Evolutionary conservation across 1,140 invertebrate species (phyloP).

Genomic region (Bombus impatiens): DNA sequence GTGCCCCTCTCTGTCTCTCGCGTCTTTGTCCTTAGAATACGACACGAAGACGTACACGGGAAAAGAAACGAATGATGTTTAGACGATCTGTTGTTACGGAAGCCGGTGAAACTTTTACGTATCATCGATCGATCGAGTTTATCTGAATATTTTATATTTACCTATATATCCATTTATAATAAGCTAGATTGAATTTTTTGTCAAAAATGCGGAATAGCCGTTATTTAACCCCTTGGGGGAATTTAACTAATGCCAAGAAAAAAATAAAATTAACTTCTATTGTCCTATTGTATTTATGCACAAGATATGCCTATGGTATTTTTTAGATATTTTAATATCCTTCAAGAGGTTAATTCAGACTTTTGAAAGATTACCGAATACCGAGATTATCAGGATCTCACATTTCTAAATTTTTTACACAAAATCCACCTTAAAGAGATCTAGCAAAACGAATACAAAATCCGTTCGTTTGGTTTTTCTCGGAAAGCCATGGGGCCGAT

Average conservation of each 20-base stretch:
- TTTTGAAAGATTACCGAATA: neutral
- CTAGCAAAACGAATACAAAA: neutral
- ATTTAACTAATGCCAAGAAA: no score
- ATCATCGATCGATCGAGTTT: constrained; percentile 17
- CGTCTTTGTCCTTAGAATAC: constrained; percentile 69
- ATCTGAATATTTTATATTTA: neutral
- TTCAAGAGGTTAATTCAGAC: neutral
- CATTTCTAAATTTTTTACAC: neutral
- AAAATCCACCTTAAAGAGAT: neutral
- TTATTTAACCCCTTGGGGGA: no score
- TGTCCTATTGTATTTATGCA: no score
- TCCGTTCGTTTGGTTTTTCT: neutral
- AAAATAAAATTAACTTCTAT: no score
- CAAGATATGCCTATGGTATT: no score
- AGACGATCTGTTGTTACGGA: constrained; percentile 60
- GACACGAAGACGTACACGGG: constrained; percentile 76
- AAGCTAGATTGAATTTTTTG: neutral
- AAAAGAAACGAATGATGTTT: constrained; percentile 62
- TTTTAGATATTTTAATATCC: neutral
- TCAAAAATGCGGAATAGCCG: neutral
- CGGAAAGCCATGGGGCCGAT: neutral
- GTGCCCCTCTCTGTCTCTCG: constrained; percentile 69
- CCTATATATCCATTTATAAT: neutral
- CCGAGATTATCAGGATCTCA: neutral
- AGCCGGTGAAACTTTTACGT: constrained; percentile 38